Evolutionary conservation across 2,797 vertebrate genomes (phyloP), one percentile per base, ranked within the genome.

Genomic region (Pampus argenteus): DNA sequence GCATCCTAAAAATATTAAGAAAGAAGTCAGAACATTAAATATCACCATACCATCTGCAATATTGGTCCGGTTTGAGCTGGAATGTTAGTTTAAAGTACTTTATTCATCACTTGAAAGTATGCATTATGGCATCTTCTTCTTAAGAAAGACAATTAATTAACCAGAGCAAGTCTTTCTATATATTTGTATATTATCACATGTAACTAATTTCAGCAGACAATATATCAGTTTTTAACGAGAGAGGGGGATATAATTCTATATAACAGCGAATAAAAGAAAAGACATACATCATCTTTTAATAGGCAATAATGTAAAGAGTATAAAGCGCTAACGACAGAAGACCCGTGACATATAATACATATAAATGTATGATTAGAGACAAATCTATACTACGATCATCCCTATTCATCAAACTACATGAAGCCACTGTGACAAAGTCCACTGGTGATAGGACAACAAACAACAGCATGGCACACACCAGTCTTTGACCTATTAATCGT

Each of bases 401-500:
- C 3, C 34, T 64, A 25, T 25, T 90, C 42, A n/a, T 62, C 29
- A 80, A 86, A 81, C 67, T 62, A 72, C 75, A 84, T 72, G 22
- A 83, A 87, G 50, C 74, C 76, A 72, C 4, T 1, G 56, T 65
- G 54, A 48, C 89, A 92, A 93, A 92, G 92, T 93, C 89, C 87
- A 79, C 36, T 9, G 25, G 55, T 77, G 84, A 88, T 34, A 78
- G 83, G 69, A 88, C 87, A 91, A 85, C 88, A 88, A 91, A 90
- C 80, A 87, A 85, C 84, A 86, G 74, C 79, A 78, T 58, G 66
- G 81, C 71, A 83, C 74, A 86, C 70, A 83, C 22, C 71, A 90
- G 78, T 78, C 90, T 92, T 91, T 92, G 83, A 88, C 89, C 91
- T 69, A 79, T 86, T 87, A 82, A 86, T 86, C 81, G 79, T 50